Evolutionary conservation across 2,888 invertebrate species (phyloP).

Genomic region (Microplitis manilae): DNA sequence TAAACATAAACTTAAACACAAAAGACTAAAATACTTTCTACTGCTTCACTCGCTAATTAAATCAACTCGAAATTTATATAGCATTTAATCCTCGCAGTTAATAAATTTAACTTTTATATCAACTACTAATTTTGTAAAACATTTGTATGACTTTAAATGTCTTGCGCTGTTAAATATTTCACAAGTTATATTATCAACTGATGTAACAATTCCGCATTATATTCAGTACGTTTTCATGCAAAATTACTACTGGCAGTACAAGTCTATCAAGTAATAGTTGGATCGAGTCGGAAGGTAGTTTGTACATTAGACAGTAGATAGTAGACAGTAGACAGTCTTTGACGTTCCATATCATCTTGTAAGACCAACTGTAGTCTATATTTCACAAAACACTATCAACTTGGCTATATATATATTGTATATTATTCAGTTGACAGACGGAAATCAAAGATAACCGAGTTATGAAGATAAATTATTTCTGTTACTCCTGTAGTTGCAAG

Average conservation of each 20-base stretch:
- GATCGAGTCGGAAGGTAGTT: too few species aligned
- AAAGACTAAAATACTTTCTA: background rate
- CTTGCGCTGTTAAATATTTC: background rate
- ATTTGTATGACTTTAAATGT: background rate
- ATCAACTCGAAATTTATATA: too few species aligned
- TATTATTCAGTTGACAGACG: background rate
- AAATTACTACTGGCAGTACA: slow-evolving; percentile 9
- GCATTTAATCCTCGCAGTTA: too few species aligned
- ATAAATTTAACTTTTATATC: too few species aligned
- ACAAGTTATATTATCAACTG: background rate
- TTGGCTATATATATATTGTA: background rate
- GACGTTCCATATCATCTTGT: background rate
- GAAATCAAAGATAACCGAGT: background rate
- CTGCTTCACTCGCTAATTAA: too few species aligned
- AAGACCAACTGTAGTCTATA: background rate
- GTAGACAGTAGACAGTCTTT: background rate
- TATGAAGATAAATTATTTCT: too few species aligned
- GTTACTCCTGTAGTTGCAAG: too few species aligned
- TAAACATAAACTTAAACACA: background rate
- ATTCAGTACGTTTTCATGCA: slow-evolving; percentile 23
- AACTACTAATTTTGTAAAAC: too few species aligned
- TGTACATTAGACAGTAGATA: too few species aligned
- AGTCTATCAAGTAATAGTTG: background rate
- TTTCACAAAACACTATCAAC: background rate
- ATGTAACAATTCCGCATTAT: background rate